A percentile compares a stretch with the other conserved stretches of the same genome.
These are phyloP conservation scores for Sebastes fasciatus DNA, from an alignment of 2,113 vertebrate species.

Conservation along the genomic window DNA sequence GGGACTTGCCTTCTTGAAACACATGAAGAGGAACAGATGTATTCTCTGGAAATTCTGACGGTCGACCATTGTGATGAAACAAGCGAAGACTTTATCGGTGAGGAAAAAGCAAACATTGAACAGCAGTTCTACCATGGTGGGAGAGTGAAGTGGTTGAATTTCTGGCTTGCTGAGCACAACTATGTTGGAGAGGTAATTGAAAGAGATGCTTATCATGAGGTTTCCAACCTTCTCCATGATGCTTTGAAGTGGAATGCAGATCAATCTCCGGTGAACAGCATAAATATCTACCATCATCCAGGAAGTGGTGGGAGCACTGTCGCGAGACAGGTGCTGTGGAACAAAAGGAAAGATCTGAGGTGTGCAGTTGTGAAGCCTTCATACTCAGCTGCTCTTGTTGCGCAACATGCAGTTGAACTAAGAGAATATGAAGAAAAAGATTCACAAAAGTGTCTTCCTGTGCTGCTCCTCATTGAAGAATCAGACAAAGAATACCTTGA, in stretches of 20 bases:
- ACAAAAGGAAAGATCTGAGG: slow-evolving; percentile 81
- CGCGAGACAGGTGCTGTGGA: slow-evolving; percentile 88
- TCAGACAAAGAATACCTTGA: slow-evolving; percentile 85
- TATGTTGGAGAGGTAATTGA: slow-evolving; percentile 84
- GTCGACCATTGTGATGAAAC: slow-evolving; percentile 83
- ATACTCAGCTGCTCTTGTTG: slow-evolving; percentile 70
- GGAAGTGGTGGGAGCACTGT: slow-evolving; percentile 91
- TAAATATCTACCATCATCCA: slow-evolving; percentile 90
- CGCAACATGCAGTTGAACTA: slow-evolving; percentile 82
- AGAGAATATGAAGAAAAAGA: slow-evolving; percentile 86
- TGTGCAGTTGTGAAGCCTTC: slow-evolving; percentile 85
- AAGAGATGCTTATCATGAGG: slow-evolving; percentile 81
- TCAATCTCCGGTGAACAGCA: slow-evolving; percentile 73
- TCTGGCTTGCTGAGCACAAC: slow-evolving; percentile 87
- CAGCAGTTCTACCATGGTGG: slow-evolving; percentile 84
- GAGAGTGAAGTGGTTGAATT: slow-evolving; percentile 86
- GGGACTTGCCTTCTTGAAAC: slow-evolving; percentile 80
- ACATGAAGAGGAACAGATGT: slow-evolving; percentile 82
- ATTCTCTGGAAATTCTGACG: slow-evolving; percentile 85
- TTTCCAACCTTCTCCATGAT: slow-evolving; percentile 70
- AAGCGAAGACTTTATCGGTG: slow-evolving; percentile 61
- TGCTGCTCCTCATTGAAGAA: slow-evolving; percentile 87
- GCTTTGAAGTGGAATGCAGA: slow-evolving; percentile 49
- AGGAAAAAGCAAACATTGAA: slow-evolving; percentile 79
- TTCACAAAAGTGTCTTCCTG: slow-evolving; percentile 79